Evolutionary conservation across 2,113 vertebrate genomes (phyloP), one percentile per base, ranked within the genome.

Genomic region (Colinus virginianus): DNA sequence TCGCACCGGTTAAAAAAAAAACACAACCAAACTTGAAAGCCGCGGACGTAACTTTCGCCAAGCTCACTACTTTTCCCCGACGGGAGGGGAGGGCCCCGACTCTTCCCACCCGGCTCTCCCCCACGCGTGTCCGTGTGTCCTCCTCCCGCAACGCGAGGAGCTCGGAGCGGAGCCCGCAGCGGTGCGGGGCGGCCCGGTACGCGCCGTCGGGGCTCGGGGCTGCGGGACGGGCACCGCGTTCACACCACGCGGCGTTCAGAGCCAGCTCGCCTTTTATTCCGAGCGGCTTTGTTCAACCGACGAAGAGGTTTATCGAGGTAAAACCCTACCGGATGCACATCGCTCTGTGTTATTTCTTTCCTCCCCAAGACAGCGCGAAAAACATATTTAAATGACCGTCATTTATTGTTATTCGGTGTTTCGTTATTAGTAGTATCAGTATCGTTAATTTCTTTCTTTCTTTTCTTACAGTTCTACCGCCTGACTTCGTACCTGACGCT

Each of bases 221-320:
- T 3, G 42, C 20, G 59, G 21, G 69, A 25, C 43, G 36, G 92
- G 45, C 87, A 95, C 92, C 94, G 94, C 93, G 96, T 20, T 96
- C 94, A 96, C 95, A 96, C 67, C 93, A 97, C 97, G 97, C 92
- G 48, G 76, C 91, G 84, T 22, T 97, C 87, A 94, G 96, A 85
- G 99, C 99, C 99, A 99, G 98, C 99, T 99, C 99, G 98, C 99
- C 99, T 99, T 99, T 99, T 99, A 99, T 99, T 99, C 98, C 98
- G 99, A 99, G 99, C 80, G 97, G 96, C 98, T 99, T 98, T 98
- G 98, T 98, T 98, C 98, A 97, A 97, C 98, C 98, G 98, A 98
- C 97, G 98, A 99, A 99, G 98, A 98, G 98, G 98, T 98, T 98
- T 91, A 97, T 98, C 93, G 98, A 98, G 98, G 98, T 98, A 98